phyloP scores from a whole-genome alignment of 2,113 vertebrate genomes.

The Siniperca chuatsi region DNA sequence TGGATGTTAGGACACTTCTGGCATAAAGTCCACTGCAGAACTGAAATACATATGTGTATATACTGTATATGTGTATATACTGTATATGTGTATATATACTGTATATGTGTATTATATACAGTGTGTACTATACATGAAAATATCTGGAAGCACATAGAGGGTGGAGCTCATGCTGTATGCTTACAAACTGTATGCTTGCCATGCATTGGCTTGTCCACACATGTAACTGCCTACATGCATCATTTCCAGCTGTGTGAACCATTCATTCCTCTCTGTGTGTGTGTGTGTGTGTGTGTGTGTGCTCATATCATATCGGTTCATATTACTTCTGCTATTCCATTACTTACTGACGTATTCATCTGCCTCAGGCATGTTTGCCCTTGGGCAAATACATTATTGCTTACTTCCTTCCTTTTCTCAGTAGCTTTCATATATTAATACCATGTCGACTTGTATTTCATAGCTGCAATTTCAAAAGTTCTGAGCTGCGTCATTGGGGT shows the following conservation, averaged over 20 bases:
- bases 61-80: too few species aligned
- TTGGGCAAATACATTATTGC: not conserved
- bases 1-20: too few species aligned
- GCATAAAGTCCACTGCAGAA: too few species aligned
- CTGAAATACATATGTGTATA: not conserved
- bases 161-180: not conserved
- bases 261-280: slow-evolving; percentile 1
- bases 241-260: slow-evolving; percentile 26
- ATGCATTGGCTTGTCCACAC: not conserved
- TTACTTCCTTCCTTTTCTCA: not conserved
- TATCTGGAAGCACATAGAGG: not conserved
- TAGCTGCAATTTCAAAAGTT: not conserved
- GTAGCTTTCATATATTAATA: not conserved
- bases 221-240: slow-evolving; percentile 12
- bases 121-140: not conserved
- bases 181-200: not conserved
- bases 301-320: not conserved
- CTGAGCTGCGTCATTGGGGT: not conserved
- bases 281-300: not conserved
- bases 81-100: too few species aligned
- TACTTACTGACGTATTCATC: not conserved
- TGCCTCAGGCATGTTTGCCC: slow-evolving; percentile 8
- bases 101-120: not conserved
- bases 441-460: not conserved
- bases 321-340: not conserved